Conservation (phyloP, 2,797 vertebrate genomes). For the Acestrorhynchus altus region DNA sequence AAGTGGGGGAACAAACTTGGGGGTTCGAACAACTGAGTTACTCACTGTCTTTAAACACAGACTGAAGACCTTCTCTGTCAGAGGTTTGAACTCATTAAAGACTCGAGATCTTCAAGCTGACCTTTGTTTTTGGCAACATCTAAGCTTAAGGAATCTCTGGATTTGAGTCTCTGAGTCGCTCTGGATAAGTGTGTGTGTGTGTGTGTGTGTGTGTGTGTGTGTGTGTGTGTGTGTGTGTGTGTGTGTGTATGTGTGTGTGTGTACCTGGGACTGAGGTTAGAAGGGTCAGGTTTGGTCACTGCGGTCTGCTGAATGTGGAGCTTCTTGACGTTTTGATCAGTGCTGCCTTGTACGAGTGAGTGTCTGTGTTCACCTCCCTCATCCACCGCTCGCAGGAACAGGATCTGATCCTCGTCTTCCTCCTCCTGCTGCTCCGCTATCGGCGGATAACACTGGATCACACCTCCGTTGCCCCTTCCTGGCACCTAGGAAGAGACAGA, state of each 20-base stretch:
- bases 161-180: too few species aligned
- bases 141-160: too few species aligned
- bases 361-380: conserved; percentile 58
- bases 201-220: neutral
- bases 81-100: too few species aligned
- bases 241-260: neutral
- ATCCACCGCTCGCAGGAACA: conserved; percentile 57
- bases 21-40: too few species aligned
- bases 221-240: neutral
- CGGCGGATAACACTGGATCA: conserved; percentile 70
- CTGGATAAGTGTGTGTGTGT: too few species aligned
- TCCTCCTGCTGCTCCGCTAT: conserved; percentile 61
- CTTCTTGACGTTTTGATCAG: conserved; percentile 65
- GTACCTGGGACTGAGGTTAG: conserved; percentile 91
- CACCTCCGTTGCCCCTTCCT: conserved; percentile 72
- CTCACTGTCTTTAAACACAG: too few species aligned
- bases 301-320: conserved; percentile 80
- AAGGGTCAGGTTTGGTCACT: conserved; percentile 78
- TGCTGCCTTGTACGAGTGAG: conserved; percentile 24
- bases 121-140: too few species aligned
- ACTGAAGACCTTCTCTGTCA: too few species aligned
- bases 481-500: conserved; percentile 61
- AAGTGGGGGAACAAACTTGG: too few species aligned
- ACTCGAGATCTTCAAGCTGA: too few species aligned
- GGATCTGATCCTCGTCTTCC: conserved; percentile 54